Evolutionary conservation across 2,797 vertebrate species (phyloP), one percentile per base, ranked within the genome.

Genomic region (Trachops cirrhosus): DNA sequence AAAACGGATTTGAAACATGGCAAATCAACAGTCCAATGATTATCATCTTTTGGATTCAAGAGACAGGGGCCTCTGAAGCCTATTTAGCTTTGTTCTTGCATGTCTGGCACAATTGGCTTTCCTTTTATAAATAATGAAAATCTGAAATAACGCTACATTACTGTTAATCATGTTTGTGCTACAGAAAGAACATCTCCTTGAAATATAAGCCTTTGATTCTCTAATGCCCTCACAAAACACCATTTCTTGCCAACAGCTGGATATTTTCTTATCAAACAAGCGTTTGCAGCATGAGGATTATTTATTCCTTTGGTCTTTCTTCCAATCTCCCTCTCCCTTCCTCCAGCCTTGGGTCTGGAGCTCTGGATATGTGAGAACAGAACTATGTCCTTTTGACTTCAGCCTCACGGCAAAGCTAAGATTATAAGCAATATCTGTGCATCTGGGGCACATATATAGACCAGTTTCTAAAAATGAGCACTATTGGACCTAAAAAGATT

Each of bases 131-230:
- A 97, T 95, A 96, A 97, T 88, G 57, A 96, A 92, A 95, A 91
- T 73, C 73, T 90, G 84, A 96, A 97, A 93, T 54, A 96, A 93
- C n/a, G 84, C 92, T 97, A 91, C 6, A 64, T 94, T 74, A 82
- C n/a, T 71, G 84, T 97, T 97, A 97, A 96, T 95, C 92, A 50
- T 87, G 12, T 67, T 77, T 93, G 24, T 90, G 91, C 70, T 29
- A 84, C 82, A 80, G 37, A 95, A 80, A 85, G 57, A 86, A 90
- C 29, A 46, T 95, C 85, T 44, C 79, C 80, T 95, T 96, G 91
- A 98, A 98, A 97, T 95, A 88, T 1, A 91, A 94, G 74, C 32
- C 94, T 97, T 94, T 93, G 96, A 97, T 97, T 96, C 96, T 68
- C 70, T 29, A 80, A 82, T n/a, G 68, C 88, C 83, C 34, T 96